A percentile compares a stretch with the other conserved stretches of the same genome.
Conservation (phyloP, 2,888 invertebrate species). For the Scelioninae gen. 1 region DNA sequence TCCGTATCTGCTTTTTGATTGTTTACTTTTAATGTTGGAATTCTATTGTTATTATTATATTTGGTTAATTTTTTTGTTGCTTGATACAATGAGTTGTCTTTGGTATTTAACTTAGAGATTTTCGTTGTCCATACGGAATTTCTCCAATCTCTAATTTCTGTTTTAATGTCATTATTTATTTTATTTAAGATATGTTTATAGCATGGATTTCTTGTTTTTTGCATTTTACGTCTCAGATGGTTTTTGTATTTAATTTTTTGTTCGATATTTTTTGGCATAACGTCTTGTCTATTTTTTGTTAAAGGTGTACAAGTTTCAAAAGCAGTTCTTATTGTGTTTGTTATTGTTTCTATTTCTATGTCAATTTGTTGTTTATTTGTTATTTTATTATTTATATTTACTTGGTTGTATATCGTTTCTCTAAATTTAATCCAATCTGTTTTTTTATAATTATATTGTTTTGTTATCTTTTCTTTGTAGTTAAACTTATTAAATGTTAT, state of each 20-base stretch:
- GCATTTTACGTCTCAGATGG: not conserved
- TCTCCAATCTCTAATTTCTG: not conserved
- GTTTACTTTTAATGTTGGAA: too few species aligned
- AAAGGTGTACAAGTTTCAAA: not conserved
- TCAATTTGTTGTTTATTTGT: not conserved
- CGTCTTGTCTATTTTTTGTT: not conserved
- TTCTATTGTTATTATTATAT: too few species aligned
- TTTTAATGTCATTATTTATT: not conserved
- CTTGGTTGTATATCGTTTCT: not conserved
- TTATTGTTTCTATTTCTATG: not conserved
- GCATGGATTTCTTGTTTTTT: not conserved
- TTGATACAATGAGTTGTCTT: too few species aligned
- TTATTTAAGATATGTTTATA: not conserved
- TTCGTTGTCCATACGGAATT: not conserved
- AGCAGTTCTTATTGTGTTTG: not conserved
- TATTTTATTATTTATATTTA: not conserved
- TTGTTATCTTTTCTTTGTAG: not conserved
- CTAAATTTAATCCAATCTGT: not conserved
- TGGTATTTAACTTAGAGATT: too few species aligned
- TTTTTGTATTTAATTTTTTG: not conserved
- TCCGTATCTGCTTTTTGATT: too few species aligned
- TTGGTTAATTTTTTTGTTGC: too few species aligned
- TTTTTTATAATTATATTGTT: not conserved
- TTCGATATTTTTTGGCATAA: not conserved
- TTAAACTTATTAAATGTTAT: slow-evolving; percentile 5